phyloP scores from a whole-genome alignment of 2,888 invertebrate genomes.

The Cremastobaeus sp. region DNA sequence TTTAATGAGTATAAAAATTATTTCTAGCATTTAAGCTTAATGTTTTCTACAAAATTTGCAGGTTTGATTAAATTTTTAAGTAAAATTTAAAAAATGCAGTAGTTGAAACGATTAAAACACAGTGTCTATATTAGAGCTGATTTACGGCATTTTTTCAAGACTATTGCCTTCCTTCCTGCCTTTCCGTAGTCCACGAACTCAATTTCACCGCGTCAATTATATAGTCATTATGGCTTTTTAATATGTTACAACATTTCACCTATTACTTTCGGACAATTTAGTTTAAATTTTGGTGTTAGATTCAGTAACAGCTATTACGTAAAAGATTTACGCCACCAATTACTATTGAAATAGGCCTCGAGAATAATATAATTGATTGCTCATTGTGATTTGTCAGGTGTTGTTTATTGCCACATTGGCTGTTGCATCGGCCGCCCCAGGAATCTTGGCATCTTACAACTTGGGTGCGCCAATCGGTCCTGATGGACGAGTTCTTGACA shows the following conservation, averaged over 20 bases:
- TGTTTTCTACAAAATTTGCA: too few relatives aligned
- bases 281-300: background rate
- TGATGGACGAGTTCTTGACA: slow-evolving; percentile 54
- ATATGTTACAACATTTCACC: slow-evolving; percentile 35
- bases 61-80: too few relatives aligned
- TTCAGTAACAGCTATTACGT: background rate
- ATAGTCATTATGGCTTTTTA: slow-evolving; percentile 30
- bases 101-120: too few relatives aligned
- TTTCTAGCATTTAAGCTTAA: too few relatives aligned
- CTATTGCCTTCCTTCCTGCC: slow-evolving; percentile 3
- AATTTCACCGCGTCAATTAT: slow-evolving; percentile 45
- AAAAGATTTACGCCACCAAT: slow-evolving; percentile 14
- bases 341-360: background rate
- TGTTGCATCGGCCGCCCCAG: slow-evolving; percentile 32
- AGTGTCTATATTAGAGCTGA: background rate
- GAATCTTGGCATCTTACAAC: slow-evolving; percentile 32
- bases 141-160: background rate
- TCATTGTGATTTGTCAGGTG: slow-evolving; percentile 21
- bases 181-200: slow-evolving; percentile 1
- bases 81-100: too few relatives aligned
- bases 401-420: slow-evolving; percentile 49
- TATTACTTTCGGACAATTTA: slow-evolving; percentile 28
- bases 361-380: background rate
- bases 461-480: slow-evolving; percentile 71
- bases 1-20: too few relatives aligned